Evolutionary conservation across 2,888 invertebrate genomes (phyloP).

Genomic region (Brachynemurus nebulosus): DNA sequence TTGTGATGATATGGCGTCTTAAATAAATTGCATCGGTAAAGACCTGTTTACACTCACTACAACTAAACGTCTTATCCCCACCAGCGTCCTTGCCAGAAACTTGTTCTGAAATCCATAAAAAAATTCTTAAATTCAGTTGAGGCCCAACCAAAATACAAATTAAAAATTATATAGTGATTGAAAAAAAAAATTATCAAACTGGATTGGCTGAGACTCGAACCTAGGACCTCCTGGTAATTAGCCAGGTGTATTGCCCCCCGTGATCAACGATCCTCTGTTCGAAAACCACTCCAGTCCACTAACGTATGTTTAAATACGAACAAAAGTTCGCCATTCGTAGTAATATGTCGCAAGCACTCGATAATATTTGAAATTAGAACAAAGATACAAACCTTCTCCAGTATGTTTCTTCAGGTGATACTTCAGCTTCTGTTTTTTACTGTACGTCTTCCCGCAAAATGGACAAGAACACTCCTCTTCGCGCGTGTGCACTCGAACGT

Average conservation of each 20-base stretch:
- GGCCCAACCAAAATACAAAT: too few relatives aligned
- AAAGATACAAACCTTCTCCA: constrained; percentile 36
- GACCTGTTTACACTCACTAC: constrained; percentile 36
- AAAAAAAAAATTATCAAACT: too few relatives aligned
- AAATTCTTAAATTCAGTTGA: too few relatives aligned
- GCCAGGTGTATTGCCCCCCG: too few relatives aligned
- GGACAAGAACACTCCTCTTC: constrained; percentile 35
- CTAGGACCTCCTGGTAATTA: too few relatives aligned
- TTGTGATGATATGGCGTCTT: constrained; percentile 36
- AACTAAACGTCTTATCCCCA: constrained; percentile 24
- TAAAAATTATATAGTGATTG: too few relatives aligned
- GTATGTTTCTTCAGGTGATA: constrained; percentile 42
- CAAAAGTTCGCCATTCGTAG: too few relatives aligned
- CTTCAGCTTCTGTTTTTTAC: constrained; percentile 40
- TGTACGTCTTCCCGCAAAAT: constrained; percentile 40
- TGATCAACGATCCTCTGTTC: not conserved
- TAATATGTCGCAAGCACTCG: too few relatives aligned
- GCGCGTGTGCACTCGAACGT: constrained; percentile 36
- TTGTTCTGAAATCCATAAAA: constrained; percentile 9
- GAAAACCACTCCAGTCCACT: constrained; percentile 10
- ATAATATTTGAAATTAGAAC: too few relatives aligned
- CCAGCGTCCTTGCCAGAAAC: constrained; percentile 24
- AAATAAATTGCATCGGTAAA: constrained; percentile 38
- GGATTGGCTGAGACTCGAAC: too few relatives aligned
- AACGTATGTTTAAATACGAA: too few relatives aligned